phyloP scores from a whole-genome alignment of 2,797 vertebrate genomes.

The Acanthis flammea region DNA sequence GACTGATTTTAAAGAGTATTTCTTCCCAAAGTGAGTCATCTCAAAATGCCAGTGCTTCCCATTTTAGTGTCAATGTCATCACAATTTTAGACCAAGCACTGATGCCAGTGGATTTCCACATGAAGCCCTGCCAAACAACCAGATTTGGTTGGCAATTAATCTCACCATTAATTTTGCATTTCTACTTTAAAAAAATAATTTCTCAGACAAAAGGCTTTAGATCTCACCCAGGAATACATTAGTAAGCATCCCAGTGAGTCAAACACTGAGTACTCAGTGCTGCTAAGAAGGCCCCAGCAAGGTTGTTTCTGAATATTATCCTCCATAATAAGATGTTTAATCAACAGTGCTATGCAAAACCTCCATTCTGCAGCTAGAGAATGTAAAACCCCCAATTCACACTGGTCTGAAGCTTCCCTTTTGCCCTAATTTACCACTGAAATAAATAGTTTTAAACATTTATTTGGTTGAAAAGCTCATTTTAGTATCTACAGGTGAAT shows the following conservation, averaged over 20 bases:
- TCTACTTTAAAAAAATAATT: neutral
- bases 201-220: neutral
- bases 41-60: neutral
- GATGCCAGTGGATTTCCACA: neutral
- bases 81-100: neutral
- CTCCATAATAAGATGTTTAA: neutral
- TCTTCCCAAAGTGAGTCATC: constrained; percentile 18
- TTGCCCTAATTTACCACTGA: neutral
- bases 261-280: neutral
- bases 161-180: neutral
- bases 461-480: neutral
- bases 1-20: neutral
- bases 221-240: neutral
- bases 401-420: neutral
- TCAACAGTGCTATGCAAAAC: neutral
- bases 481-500: neutral
- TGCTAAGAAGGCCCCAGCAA: neutral
- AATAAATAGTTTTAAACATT: neutral
- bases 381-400: neutral
- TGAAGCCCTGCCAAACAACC: neutral
- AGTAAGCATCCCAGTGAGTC: neutral
- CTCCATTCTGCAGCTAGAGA: neutral
- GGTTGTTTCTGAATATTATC: neutral
- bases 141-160: neutral
- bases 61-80: neutral